Conservation (phyloP, 1,140 invertebrate genomes). For the Temnothorax longispinosus region DNA sequence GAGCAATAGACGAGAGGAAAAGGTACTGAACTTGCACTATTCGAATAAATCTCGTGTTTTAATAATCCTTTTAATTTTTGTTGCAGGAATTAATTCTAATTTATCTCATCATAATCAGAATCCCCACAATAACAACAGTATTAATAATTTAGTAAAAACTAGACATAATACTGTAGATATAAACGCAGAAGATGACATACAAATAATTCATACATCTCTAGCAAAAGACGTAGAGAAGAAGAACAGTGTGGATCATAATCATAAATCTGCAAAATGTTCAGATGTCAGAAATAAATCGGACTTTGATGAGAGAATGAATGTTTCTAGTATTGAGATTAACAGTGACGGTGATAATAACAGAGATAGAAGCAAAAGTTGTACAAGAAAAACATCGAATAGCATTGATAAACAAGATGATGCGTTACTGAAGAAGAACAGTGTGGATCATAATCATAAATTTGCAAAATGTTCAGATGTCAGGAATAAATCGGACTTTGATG, state of each 20-base stretch:
- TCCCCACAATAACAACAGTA: background rate
- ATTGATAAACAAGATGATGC: too few species aligned
- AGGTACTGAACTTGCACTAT: background rate
- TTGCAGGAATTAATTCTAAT: slow-evolving; percentile 5
- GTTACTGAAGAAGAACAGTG: background rate
- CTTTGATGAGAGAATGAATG: background rate
- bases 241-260: background rate
- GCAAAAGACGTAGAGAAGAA: background rate
- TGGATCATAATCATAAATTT: background rate
- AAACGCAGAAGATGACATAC: slow-evolving; percentile 57
- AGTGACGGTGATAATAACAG: background rate
- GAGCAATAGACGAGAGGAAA: background rate
- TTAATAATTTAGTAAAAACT: background rate
- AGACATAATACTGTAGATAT: background rate
- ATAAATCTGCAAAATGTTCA: background rate
- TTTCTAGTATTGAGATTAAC: background rate
- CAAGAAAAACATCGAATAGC: too few species aligned
- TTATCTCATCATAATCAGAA: background rate
- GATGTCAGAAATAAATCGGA: background rate
- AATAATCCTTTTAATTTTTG: slow-evolving; percentile 13
- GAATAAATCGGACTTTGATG: background rate
- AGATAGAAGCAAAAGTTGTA: too few species aligned
- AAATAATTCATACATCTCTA: slow-evolving; percentile 61
- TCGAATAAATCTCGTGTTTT: background rate
- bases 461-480: background rate